A percentile compares a stretch with the other conserved stretches of the same genome.
Conservation (phyloP, 2,113 vertebrate species). For the Hyaena hyaena region DNA sequence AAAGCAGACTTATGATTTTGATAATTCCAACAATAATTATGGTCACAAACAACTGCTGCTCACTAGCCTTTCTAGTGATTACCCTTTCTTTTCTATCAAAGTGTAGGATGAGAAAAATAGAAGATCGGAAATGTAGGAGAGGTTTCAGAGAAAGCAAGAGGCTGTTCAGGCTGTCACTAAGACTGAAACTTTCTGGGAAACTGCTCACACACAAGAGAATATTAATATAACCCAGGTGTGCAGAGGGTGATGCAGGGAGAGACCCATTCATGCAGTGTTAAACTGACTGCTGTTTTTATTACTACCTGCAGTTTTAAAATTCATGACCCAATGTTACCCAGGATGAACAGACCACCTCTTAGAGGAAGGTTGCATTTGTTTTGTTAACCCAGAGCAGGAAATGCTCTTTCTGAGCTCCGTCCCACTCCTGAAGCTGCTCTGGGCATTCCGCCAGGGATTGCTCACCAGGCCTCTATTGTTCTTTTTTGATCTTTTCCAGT, state of each 20-base stretch:
- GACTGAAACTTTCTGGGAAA: slow-evolving; percentile 30
- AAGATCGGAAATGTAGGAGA: neutral
- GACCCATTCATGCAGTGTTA: neutral
- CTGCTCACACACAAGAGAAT: neutral
- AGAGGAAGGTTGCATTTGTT: slow-evolving; percentile 49
- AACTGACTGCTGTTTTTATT: slow-evolving; percentile 47
- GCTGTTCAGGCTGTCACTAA: neutral
- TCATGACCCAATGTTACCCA: slow-evolving; percentile 52
- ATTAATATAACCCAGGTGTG: neutral
- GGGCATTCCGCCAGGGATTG: slow-evolving; percentile 44
- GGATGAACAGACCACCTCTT: slow-evolving; percentile 56
- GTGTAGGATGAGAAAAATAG: neutral
- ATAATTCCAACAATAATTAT: neutral
- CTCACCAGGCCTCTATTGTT: neutral
- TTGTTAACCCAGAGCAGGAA: slow-evolving; percentile 72
- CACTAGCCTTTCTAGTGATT: neutral
- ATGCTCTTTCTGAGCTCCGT: slow-evolving; percentile 39
- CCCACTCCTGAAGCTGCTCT: slow-evolving; percentile 40
- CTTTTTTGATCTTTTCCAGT: neutral
- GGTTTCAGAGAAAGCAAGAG: neutral
- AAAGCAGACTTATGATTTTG: neutral
- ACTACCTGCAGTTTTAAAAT: slow-evolving; percentile 63
- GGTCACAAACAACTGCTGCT: neutral
- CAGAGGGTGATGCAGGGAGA: neutral
- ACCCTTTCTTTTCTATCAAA: neutral